phyloP scores from a whole-genome alignment of 2,888 invertebrate genomes.

The Crossocerus cetratus region DNA sequence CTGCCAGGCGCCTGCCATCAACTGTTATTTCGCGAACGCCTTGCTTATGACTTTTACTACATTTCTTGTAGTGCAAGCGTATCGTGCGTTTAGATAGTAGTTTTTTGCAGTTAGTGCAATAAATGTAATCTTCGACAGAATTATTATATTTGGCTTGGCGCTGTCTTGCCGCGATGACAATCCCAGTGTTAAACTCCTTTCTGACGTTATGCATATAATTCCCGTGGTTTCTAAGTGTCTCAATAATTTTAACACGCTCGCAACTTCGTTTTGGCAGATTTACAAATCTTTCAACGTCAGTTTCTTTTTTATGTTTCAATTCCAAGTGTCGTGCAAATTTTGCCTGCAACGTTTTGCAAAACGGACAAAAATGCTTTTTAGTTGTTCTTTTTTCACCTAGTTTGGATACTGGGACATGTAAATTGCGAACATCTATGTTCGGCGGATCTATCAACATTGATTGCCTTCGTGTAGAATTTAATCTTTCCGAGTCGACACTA shows the following conservation, averaged over 20 bases:
- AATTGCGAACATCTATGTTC: background rate
- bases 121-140: constrained; percentile 17
- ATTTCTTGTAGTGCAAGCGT: constrained; percentile 43
- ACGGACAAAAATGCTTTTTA: constrained; percentile 43
- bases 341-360: constrained; percentile 47
- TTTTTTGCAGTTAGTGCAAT: constrained; percentile 35
- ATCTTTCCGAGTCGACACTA: background rate
- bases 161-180: constrained; percentile 44
- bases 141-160: constrained; percentile 29
- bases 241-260: background rate
- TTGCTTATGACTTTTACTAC: constrained; percentile 32
- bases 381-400: background rate
- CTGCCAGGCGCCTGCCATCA: constrained; percentile 36
- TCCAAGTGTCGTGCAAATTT: background rate
- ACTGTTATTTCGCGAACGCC: constrained; percentile 39
- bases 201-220: constrained; percentile 32
- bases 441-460: background rate
- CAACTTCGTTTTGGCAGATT: constrained; percentile 20
- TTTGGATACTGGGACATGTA: background rate
- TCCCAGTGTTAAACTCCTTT: constrained; percentile 37
- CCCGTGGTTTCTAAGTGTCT: no score
- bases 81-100: constrained; percentile 44
- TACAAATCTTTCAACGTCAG: constrained; percentile 39
- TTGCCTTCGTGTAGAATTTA: background rate
- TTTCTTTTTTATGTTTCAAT: constrained; percentile 31